A percentile compares a stretch with the other conserved stretches of the same genome.
phyloP scores from a whole-genome alignment of 2,888 invertebrate species.

The Melanostoma mellinum region DNA sequence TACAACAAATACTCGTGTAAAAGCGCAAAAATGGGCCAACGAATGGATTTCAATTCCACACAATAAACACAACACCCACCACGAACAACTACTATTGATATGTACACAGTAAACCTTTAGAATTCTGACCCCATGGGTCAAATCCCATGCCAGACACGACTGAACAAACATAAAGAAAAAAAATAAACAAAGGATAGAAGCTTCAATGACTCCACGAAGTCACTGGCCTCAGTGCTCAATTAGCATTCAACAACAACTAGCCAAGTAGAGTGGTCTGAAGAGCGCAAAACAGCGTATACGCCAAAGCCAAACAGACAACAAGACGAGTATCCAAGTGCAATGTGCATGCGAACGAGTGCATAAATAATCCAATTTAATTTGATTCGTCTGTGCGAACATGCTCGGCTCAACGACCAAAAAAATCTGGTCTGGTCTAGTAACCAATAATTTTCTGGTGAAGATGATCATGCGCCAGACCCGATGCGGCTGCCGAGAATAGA shows the following conservation, averaged over 20 bases:
- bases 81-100: not conserved
- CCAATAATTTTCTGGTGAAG: constrained; percentile 63
- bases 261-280: constrained; percentile 39
- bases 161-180: constrained; percentile 17
- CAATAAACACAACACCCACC: constrained; percentile 7
- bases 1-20: not conserved
- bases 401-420: constrained; percentile 16
- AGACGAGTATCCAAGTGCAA: constrained; percentile 24
- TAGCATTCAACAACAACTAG: constrained; percentile 56
- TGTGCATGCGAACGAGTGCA: constrained; percentile 52
- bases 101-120: constrained; percentile 22
- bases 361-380: constrained; percentile 70
- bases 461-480: constrained; percentile 24
- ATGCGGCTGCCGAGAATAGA: constrained; percentile 15
- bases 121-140: constrained; percentile 59
- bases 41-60: constrained; percentile 23
- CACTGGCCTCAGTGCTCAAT: constrained; percentile 66
- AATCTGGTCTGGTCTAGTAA: constrained; percentile 67
- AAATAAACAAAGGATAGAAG: constrained; percentile 45
- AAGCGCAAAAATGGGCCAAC: constrained; percentile 40
- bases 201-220: constrained; percentile 10
- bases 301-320: constrained; percentile 4
- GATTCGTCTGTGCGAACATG: constrained; percentile 65
- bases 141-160: constrained; percentile 56
- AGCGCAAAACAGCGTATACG: constrained; percentile 14